These are phyloP conservation scores for Yponomeuta evonymella DNA, from an alignment of 2,888 invertebrate species.

Conservation along the genomic window DNA sequence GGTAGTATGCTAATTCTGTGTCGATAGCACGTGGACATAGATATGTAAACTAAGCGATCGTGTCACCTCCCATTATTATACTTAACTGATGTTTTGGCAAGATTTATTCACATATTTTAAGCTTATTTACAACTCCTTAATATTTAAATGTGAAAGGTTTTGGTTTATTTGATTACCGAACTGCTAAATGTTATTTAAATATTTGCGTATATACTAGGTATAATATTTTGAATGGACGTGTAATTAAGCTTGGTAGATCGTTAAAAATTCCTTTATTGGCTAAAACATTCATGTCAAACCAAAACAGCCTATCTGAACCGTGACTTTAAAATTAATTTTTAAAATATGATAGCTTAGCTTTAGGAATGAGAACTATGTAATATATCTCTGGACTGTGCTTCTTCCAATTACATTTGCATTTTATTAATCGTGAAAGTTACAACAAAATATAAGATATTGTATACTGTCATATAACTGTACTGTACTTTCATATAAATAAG, in stretches of 20 bases:
- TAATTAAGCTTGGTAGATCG: not conserved
- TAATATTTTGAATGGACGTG: not conserved
- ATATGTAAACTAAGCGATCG: slow-evolving; percentile 62
- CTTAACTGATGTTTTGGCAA: not conserved
- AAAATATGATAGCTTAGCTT: too few species aligned
- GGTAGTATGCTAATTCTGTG: slow-evolving; percentile 54
- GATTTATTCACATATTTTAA: slow-evolving; percentile 8
- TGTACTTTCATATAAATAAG: too few species aligned
- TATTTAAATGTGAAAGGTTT: slow-evolving; percentile 5
- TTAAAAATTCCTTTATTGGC: not conserved
- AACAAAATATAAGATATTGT: too few species aligned
- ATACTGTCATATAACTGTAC: too few species aligned
- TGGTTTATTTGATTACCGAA: slow-evolving; percentile 1
- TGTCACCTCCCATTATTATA: slow-evolving; percentile 25
- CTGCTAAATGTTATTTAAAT: not conserved
- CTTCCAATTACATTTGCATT: too few species aligned
- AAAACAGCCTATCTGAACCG: not conserved
- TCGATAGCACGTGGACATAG: slow-evolving; percentile 62
- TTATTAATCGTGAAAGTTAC: too few species aligned
- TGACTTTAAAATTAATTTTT: not conserved
- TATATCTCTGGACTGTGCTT: too few species aligned
- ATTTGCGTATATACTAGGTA: not conserved
- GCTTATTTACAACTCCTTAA: slow-evolving; percentile 10
- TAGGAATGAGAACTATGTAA: too few species aligned
- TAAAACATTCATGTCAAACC: not conserved